Base-by-base conservation (phyloP, 2,113 vertebrate genomes). In the Lonchura striata region DNA sequence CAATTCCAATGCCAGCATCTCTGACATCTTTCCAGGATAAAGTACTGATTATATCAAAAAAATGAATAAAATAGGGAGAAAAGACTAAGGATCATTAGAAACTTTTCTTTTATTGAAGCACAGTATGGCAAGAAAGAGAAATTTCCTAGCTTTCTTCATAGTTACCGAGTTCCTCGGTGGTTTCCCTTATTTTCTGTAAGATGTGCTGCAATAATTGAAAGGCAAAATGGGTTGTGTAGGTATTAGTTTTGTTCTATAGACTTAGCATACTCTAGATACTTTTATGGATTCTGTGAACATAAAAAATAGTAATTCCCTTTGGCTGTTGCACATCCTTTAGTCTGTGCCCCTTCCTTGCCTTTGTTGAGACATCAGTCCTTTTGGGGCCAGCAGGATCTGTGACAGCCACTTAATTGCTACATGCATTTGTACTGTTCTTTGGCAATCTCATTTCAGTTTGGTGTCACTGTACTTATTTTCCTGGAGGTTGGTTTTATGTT, bases 351-450 rank as follows among this genome's bases (percentile, higher is more conserved):
- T 60, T 42, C 15, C 35, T 66, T 92, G 90, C 70, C 8, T 86
- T 69, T 70, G 60, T 90, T 86, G 83, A 87, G 81, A 71, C 24
- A 37, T 41, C 72, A 85, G 77, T 70, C 59, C 72, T 96, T 11
- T 94, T 94, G 0, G 1, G 81, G 60, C 93, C 93, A 78, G 82
- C 94, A 86, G 39, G 85, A 82, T 91, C 76, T 94, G 8, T 97
- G 98, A 97, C 98, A 98, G 95, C 41, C 93, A n/a, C 59, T 97
- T 98, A 98, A 98, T 98, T 98, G 97, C 95, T 98, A 97, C 97
- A 98, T 11, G 60, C 37, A 49, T 96, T 97, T 96, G 49, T 92
- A 52, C 90, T 92, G 79, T 87, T 96, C 94, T 66, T 79, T 88
- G 87, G 82, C 91, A 97, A 92, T 97, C 97, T 89, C 88, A 86